Evolutionary conservation across 2,113 vertebrate genomes (phyloP).

Genomic region (Tenebrosternarchus preto): DNA sequence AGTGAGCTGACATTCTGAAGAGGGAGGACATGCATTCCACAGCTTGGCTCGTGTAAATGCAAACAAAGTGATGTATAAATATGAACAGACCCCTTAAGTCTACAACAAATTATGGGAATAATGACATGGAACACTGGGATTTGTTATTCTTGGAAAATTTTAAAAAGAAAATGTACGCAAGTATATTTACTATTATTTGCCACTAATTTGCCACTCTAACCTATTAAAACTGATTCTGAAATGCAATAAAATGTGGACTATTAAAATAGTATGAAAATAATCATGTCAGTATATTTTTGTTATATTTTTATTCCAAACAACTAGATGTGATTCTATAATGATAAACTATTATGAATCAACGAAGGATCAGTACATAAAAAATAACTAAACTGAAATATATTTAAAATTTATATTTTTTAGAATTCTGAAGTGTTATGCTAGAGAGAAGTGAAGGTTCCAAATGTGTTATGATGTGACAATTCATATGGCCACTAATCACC

Average conservation of each 20-base stretch:
- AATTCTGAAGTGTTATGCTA: too few species aligned
- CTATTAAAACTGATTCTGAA: too few species aligned
- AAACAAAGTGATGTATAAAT: constrained; percentile 60
- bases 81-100: constrained; percentile 66
- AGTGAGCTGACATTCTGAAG: constrained; percentile 41
- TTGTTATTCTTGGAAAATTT: constrained; percentile 62
- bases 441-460: too few species aligned
- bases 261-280: constrained; percentile 1
- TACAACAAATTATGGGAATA: constrained; percentile 67
- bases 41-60: constrained; percentile 49
- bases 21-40: constrained; percentile 38
- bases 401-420: too few species aligned
- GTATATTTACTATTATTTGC: constrained; percentile 57
- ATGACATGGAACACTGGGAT: constrained; percentile 58
- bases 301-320: too few species aligned
- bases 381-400: too few species aligned
- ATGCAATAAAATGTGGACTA: neutral
- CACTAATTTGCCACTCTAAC: constrained; percentile 41
- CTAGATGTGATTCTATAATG: too few species aligned
- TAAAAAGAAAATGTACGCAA: constrained; percentile 59
- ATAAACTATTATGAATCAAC: too few species aligned
- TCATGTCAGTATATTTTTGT: neutral
- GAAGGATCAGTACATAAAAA: too few species aligned
- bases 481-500: too few species aligned
- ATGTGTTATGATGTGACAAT: too few species aligned